A percentile compares a stretch with the other conserved stretches of the same genome.
These are phyloP conservation scores for Aeoliscus strigatus DNA, from an alignment of 2,797 vertebrate genomes.

Conservation along the genomic window DNA sequence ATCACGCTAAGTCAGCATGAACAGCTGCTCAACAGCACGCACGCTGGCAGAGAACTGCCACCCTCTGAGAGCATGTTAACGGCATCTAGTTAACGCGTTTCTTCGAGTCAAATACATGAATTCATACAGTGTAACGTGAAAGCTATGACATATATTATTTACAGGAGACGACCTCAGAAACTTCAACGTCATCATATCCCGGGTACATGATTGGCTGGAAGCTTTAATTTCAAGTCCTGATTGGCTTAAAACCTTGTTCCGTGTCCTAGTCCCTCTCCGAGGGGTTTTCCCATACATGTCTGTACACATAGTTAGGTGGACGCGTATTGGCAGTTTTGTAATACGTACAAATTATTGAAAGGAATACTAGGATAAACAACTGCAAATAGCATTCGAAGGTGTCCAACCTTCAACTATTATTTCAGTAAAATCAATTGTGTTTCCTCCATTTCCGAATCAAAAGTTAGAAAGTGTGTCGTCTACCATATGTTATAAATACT, in stretches of 20 bases:
- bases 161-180: constrained; percentile 60
- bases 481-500: no score
- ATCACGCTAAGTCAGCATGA: constrained; percentile 42
- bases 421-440: no score
- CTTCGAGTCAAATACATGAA: constrained; percentile 28
- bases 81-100: constrained; percentile 36
- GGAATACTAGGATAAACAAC: no score
- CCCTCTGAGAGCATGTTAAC: constrained; percentile 13
- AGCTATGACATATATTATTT: constrained; percentile 65
- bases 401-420: no score
- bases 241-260: constrained; percentile 52
- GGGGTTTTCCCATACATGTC: constrained; percentile 71
- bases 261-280: constrained; percentile 29
- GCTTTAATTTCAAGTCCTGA: constrained; percentile 19
- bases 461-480: no score
- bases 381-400: no score
- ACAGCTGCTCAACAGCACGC: constrained; percentile 20
- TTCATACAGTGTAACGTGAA: constrained; percentile 39
- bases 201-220: neutral
- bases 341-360: no score
- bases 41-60: constrained; percentile 48
- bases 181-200: constrained; percentile 16
- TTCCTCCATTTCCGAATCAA: no score
- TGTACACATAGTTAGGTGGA: constrained; percentile 62
- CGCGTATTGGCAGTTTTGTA: no score